Conservation (phyloP, 2,113 vertebrate genomes). For the Corvus cornix region DNA sequence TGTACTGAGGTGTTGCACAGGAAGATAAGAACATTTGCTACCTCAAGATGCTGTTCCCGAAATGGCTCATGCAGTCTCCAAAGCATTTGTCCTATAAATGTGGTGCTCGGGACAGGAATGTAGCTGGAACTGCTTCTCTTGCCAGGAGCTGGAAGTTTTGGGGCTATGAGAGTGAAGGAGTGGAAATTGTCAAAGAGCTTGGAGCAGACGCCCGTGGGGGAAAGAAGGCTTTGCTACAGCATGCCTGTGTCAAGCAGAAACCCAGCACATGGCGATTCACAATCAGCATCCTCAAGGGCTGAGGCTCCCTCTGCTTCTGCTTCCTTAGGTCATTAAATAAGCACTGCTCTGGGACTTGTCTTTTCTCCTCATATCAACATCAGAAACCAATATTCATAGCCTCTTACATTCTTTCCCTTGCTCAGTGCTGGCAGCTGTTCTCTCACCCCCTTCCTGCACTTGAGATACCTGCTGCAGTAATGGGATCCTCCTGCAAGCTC, state of each 20-base stretch:
- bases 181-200: rapidly evolving
- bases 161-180: neutral
- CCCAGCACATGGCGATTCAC: rapidly evolving
- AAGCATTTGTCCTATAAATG: neutral
- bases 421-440: neutral
- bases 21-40: neutral
- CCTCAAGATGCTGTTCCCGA: neutral
- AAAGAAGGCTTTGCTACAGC: neutral
- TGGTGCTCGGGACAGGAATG: neutral
- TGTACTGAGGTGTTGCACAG: neutral
- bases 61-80: neutral
- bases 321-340: neutral
- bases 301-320: neutral
- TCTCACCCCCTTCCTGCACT: neutral
- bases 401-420: neutral
- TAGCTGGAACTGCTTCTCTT: neutral
- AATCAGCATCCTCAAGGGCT: neutral
- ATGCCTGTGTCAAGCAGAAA: neutral
- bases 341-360: neutral
- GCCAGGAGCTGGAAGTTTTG: neutral
- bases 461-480: slow-evolving; percentile 8
- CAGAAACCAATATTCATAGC: neutral
- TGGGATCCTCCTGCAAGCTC: slow-evolving; percentile 22
- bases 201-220: rapidly evolving
- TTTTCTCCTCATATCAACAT: neutral